Evolutionary conservation across 2,888 invertebrate species (phyloP).

Genomic region (Ichneumon xanthorius): DNA sequence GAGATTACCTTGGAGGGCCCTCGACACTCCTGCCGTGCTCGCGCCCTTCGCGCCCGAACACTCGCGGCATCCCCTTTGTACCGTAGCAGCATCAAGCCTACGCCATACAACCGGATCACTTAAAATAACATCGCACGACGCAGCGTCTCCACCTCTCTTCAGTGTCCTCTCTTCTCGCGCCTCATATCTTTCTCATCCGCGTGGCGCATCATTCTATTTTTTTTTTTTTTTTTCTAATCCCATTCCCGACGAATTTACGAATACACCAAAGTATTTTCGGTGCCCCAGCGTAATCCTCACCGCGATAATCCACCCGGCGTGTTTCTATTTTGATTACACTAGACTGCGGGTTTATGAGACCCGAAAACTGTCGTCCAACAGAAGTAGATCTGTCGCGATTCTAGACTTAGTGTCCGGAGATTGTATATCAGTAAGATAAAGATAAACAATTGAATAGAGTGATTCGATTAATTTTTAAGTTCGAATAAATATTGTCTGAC

Average conservation of each 20-base stretch:
- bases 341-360: background rate
- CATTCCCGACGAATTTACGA: conserved; percentile 56
- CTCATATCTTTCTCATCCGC: conserved; percentile 38
- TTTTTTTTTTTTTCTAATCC: conserved; percentile 26
- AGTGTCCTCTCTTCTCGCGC: conserved; percentile 12
- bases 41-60: conserved; percentile 15
- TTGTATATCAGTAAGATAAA: background rate
- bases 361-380: background rate
- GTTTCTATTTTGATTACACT: conserved; percentile 65
- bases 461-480: no score
- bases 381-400: background rate
- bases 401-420: background rate
- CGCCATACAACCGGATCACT: conserved; percentile 74
- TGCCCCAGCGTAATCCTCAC: conserved; percentile 54
- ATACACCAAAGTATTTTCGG: conserved; percentile 60
- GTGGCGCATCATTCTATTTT: conserved; percentile 57
- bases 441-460: background rate
- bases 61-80: conserved; percentile 48
- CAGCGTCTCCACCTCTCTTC: conserved; percentile 1
- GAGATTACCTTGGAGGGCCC: conserved; percentile 82
- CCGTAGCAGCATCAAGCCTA: conserved; percentile 9
- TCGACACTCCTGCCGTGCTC: conserved; percentile 66
- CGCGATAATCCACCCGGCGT: conserved; percentile 60
- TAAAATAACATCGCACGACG: conserved; percentile 80
- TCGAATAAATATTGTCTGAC: no score